Conservation (phyloP, 2,113 vertebrate genomes). For the Telmatochromis sp. region DNA sequence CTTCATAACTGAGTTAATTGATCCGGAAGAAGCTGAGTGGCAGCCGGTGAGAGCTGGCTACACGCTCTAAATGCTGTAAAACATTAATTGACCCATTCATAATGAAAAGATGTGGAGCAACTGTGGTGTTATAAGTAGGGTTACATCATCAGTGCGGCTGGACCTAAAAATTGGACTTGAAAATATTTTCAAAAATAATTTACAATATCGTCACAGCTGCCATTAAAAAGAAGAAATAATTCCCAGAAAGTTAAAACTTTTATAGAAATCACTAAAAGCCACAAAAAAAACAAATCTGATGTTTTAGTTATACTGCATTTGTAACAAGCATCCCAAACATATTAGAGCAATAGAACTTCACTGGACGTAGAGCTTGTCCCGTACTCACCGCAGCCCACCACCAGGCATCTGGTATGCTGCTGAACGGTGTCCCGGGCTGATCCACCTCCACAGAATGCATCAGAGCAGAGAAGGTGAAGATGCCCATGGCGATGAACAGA, state of each 20-base stretch:
- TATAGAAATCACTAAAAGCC: background rate
- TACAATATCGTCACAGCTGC: background rate
- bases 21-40: background rate
- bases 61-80: background rate
- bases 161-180: background rate
- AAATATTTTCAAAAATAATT: background rate
- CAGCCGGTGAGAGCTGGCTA: background rate
- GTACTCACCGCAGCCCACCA: slow-evolving; percentile 90
- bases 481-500: slow-evolving; percentile 87
- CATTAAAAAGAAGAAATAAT: background rate
- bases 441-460: slow-evolving; percentile 87
- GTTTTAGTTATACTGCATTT: background rate
- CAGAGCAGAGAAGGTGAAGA: slow-evolving; percentile 88
- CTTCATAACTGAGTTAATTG: background rate
- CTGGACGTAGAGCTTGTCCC: background rate
- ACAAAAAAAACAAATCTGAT: background rate
- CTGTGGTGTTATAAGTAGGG: background rate
- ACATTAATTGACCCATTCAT: background rate
- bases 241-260: background rate
- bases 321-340: background rate
- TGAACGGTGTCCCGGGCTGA: slow-evolving; percentile 80
- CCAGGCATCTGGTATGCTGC: slow-evolving; percentile 86
- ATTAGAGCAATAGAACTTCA: background rate
- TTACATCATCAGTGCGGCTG: background rate
- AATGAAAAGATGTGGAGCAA: background rate